Conservation (phyloP, 1,140 invertebrate species). For the Scylla paramamosain region DNA sequence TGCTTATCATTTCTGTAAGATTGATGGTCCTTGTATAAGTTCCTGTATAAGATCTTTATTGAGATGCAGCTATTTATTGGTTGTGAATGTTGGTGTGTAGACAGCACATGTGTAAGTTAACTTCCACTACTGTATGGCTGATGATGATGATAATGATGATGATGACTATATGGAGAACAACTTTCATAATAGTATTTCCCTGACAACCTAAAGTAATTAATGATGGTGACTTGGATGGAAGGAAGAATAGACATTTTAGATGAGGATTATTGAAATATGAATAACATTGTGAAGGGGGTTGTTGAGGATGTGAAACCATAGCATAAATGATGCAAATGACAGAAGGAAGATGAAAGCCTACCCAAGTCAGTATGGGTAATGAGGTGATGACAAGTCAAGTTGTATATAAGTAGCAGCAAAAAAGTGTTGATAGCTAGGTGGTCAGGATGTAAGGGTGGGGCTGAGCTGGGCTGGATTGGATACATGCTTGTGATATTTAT, state of each 20-base stretch:
- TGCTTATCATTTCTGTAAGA: neutral
- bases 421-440: neutral
- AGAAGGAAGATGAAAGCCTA: neutral
- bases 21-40: neutral
- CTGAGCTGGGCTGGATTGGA: neutral
- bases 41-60: neutral
- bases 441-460: neutral
- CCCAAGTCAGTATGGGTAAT: neutral
- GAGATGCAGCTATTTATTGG: neutral
- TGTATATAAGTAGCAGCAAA: neutral
- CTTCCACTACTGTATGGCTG: neutral
- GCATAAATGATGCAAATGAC: neutral
- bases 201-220: neutral
- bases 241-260: neutral
- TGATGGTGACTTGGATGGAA: neutral
- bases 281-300: neutral
- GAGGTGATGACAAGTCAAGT: neutral
- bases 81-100: neutral
- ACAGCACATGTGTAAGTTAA: neutral
- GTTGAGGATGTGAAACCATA: neutral
- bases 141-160: too few species aligned
- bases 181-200: neutral
- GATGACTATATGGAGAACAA: neutral
- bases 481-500: slow-evolving; percentile 14
- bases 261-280: neutral